phyloP scores from a whole-genome alignment of 2,888 invertebrate species.

The Philereme vetulata region DNA sequence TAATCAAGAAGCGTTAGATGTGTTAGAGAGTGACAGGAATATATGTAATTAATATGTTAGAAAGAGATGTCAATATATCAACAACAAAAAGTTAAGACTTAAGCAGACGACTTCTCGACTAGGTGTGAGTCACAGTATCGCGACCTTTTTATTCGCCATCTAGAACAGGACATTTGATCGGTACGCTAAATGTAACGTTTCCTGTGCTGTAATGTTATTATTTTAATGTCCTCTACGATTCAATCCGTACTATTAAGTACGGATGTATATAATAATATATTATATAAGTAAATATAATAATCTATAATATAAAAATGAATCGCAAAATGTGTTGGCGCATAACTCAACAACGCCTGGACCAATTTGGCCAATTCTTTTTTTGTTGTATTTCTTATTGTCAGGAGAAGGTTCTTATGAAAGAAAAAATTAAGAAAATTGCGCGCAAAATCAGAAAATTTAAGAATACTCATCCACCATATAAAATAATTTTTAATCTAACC shows the following conservation, averaged over 20 bases:
- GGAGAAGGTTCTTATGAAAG: too few relatives aligned
- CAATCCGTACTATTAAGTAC: neutral
- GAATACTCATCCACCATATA: too few relatives aligned
- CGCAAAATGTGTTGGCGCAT: too few relatives aligned
- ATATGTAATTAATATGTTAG: conserved; percentile 49
- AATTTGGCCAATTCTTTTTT: too few relatives aligned
- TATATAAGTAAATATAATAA: too few relatives aligned
- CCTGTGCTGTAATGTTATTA: conserved; percentile 22
- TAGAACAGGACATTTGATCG: conserved; percentile 49
- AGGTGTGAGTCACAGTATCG: conserved; percentile 60
- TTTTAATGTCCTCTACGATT: neutral
- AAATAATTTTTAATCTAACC: too few relatives aligned
- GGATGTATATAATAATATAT: too few relatives aligned
- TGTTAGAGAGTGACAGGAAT: conserved; percentile 60
- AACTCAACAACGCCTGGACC: too few relatives aligned
- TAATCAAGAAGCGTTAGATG: conserved; percentile 53
- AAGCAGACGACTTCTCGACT: conserved; percentile 62
- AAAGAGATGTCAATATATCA: conserved; percentile 65
- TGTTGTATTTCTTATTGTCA: too few relatives aligned
- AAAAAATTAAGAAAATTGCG: too few relatives aligned
- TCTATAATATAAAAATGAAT: too few relatives aligned
- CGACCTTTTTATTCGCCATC: conserved; percentile 50
- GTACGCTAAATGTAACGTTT: conserved; percentile 40
- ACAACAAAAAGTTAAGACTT: conserved; percentile 54
- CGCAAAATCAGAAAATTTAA: too few relatives aligned